Conservation (phyloP, 2,113 vertebrate genomes). For the Romanogobio albipinnatus region DNA sequence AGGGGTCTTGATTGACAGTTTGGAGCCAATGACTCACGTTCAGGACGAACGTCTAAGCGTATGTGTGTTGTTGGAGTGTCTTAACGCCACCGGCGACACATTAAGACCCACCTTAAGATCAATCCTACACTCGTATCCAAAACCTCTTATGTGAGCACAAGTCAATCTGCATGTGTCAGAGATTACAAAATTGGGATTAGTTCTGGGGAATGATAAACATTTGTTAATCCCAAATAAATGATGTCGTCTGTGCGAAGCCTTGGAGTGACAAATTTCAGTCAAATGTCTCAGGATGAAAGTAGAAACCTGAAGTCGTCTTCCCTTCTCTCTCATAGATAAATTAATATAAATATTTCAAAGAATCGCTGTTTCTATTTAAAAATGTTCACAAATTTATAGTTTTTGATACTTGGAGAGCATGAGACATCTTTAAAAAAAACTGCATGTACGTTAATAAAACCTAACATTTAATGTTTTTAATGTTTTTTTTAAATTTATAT, state of each 20-base stretch:
- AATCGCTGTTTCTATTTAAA: too few species aligned
- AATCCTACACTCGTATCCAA: slow-evolving; percentile 13
- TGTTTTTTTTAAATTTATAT: too few species aligned
- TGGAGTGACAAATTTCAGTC: slow-evolving; percentile 35
- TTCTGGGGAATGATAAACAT: slow-evolving; percentile 53
- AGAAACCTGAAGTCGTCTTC: neutral
- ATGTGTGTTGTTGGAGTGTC: slow-evolving; percentile 41
- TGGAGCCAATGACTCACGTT: slow-evolving; percentile 64
- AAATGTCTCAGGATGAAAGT: slow-evolving; percentile 21
- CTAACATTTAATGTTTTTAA: too few species aligned
- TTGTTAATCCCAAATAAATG: slow-evolving; percentile 46
- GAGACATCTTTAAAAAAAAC: neutral
- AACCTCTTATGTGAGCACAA: slow-evolving; percentile 32
- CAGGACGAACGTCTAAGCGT: slow-evolving; percentile 34
- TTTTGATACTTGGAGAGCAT: neutral
- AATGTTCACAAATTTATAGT: neutral
- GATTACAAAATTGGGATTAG: slow-evolving; percentile 57
- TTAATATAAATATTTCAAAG: too few species aligned
- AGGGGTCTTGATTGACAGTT: slow-evolving; percentile 65
- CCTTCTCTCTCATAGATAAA: too few species aligned
- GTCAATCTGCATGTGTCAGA: slow-evolving; percentile 39
- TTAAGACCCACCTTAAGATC: slow-evolving; percentile 45
- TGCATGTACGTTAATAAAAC: too few species aligned
- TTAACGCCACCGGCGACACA: slow-evolving; percentile 45
- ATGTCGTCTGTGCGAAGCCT: slow-evolving; percentile 7